Evolutionary conservation across 2,797 vertebrate species (phyloP).

Genomic region (Eulemur mongoz): DNA sequence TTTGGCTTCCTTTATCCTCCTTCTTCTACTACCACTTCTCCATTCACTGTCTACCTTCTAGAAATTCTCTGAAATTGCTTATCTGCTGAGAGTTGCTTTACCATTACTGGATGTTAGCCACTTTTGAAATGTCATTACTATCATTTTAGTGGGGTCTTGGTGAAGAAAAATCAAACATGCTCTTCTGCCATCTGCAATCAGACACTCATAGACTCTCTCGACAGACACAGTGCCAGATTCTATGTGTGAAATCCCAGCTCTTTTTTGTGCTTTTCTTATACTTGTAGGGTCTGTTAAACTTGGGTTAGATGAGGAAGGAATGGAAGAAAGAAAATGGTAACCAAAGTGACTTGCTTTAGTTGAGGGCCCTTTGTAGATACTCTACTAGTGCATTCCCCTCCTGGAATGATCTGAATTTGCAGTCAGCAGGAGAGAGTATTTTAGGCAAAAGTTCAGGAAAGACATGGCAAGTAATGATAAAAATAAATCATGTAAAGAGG

Average conservation of each 20-base stretch:
- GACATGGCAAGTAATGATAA: conserved; percentile 19
- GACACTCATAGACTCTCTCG: neutral
- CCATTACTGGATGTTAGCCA: neutral
- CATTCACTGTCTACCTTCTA: neutral
- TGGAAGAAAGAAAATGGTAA: neutral
- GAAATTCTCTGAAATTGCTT: conserved; percentile 18
- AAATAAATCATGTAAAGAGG: conserved; percentile 51
- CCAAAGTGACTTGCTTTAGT: neutral
- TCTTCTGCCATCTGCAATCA: neutral
- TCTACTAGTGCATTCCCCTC: neutral
- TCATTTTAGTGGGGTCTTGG: neutral
- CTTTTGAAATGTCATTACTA: neutral
- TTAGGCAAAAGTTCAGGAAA: conserved; percentile 64
- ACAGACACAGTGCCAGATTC: neutral
- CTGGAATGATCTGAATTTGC: neutral
- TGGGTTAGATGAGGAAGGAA: neutral
- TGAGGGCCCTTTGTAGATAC: neutral
- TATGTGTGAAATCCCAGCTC: neutral
- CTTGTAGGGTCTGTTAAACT: neutral
- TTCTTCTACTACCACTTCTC: neutral
- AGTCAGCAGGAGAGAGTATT: conserved; percentile 34
- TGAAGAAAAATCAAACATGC: neutral
- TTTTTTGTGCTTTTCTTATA: neutral
- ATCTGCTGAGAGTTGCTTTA: neutral
- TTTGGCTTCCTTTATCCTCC: neutral